phyloP scores from a whole-genome alignment of 2,797 vertebrate species.

The Glossophaga mutica region DNA sequence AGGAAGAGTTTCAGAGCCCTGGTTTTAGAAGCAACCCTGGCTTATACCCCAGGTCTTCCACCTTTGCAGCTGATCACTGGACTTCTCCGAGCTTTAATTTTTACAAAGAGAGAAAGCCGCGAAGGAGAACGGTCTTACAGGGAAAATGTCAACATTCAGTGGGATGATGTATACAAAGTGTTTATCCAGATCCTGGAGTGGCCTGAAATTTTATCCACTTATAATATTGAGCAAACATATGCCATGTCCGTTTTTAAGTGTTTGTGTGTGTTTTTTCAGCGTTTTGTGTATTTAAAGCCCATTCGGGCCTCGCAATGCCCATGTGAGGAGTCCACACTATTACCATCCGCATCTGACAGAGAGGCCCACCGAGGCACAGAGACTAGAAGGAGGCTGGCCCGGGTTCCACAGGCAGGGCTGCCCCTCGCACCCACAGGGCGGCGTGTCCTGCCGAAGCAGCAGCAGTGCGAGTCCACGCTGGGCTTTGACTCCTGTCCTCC shows the following conservation, averaged over 20 bases:
- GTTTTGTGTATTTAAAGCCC: background rate
- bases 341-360: accelerated
- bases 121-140: background rate
- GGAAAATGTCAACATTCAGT: background rate
- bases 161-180: background rate
- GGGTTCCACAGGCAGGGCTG: background rate
- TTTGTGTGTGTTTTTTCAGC: background rate
- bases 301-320: background rate
- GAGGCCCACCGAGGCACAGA: background rate
- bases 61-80: background rate
- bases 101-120: background rate
- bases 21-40: background rate
- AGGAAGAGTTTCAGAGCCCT: background rate
- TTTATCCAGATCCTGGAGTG: background rate
- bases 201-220: no score
- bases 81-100: background rate
- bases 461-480: no score
- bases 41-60: background rate
- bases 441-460: accelerated
- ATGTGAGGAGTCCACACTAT: background rate
- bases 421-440: accelerated
- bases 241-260: background rate
- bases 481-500: no score
- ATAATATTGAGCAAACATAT: background rate
- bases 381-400: background rate